A percentile compares a stretch with the other conserved stretches of the same genome.
Conservation (phyloP, 2,113 vertebrate genomes). For the Mormyrus iriodes region DNA sequence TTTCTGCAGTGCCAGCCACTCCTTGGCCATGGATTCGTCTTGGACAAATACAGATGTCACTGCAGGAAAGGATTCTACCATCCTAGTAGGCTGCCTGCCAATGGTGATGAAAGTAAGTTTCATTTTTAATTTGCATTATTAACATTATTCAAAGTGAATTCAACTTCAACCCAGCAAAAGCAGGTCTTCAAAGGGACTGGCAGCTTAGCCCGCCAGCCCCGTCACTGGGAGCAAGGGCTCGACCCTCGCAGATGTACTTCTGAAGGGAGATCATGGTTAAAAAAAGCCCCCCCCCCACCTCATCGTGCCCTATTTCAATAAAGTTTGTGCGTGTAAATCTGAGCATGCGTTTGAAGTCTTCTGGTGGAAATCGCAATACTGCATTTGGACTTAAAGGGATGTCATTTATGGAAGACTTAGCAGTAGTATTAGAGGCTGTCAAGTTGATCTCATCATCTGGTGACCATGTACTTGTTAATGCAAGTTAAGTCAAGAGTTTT, state of each 20-base stretch:
- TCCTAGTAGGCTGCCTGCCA: conserved; percentile 77
- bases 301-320: neutral
- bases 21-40: conserved; percentile 86
- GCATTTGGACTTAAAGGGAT: neutral
- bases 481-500: neutral
- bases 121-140: conserved; percentile 24
- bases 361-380: neutral
- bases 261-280: neutral
- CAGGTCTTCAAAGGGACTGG: neutral
- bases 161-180: conserved; percentile 15
- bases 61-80: conserved; percentile 94
- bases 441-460: neutral
- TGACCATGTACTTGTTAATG: neutral
- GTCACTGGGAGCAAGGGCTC: neutral
- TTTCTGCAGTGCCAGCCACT: conserved; percentile 81
- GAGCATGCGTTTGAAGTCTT: neutral
- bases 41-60: conserved; percentile 93
- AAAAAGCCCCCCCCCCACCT: neutral
- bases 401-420: neutral
- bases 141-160: conserved; percentile 16
- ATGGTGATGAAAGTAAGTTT: conserved; percentile 89
- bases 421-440: neutral
- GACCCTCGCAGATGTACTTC: neutral
- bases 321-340: neutral
- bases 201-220: neutral